These are phyloP conservation scores for Cephus nigrinus DNA, from an alignment of 2,888 invertebrate genomes.

Conservation along the genomic window DNA sequence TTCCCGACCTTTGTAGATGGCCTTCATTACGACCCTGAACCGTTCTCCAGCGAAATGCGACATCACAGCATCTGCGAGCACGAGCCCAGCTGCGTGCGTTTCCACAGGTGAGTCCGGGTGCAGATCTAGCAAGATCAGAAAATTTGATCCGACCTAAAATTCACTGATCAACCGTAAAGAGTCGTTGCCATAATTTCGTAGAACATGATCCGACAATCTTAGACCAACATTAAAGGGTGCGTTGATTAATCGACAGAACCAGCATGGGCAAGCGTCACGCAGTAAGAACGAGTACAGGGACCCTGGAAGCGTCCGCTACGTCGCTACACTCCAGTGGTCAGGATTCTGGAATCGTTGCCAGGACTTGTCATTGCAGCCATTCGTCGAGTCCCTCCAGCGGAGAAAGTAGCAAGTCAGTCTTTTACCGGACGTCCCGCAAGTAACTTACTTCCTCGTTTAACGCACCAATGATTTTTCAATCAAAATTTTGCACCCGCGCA, in stretches of 20 bases:
- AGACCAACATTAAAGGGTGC: not conserved
- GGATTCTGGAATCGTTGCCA: slow-evolving; percentile 79
- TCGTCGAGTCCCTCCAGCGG: slow-evolving; percentile 76
- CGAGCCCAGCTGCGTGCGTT: slow-evolving; percentile 55
- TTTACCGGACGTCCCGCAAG: slow-evolving; percentile 24
- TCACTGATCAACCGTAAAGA: not conserved
- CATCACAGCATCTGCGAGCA: slow-evolving; percentile 56
- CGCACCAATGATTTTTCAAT: not conserved
- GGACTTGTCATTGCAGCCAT: slow-evolving; percentile 76
- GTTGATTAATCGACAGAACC: not conserved
- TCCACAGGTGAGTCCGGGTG: slow-evolving; percentile 19
- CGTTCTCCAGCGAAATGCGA: slow-evolving; percentile 52
- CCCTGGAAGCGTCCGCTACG: slow-evolving; percentile 79
- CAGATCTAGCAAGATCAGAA: not conserved
- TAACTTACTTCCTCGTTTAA: slow-evolving; percentile 17
- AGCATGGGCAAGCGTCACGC: slow-evolving; percentile 24
- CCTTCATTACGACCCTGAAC: slow-evolving; percentile 62
- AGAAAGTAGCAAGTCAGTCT: slow-evolving; percentile 77
- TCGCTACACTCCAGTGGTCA: slow-evolving; percentile 86
- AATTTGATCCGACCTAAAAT: not conserved
- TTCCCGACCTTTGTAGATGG: slow-evolving; percentile 67
- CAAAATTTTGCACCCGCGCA: not conserved
- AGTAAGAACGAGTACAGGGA: slow-evolving; percentile 48
- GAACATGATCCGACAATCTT: not conserved
- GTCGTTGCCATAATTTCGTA: not conserved